Base-by-base conservation (phyloP, 2,888 invertebrate species). In the Xanthorhoe designata region DNA sequence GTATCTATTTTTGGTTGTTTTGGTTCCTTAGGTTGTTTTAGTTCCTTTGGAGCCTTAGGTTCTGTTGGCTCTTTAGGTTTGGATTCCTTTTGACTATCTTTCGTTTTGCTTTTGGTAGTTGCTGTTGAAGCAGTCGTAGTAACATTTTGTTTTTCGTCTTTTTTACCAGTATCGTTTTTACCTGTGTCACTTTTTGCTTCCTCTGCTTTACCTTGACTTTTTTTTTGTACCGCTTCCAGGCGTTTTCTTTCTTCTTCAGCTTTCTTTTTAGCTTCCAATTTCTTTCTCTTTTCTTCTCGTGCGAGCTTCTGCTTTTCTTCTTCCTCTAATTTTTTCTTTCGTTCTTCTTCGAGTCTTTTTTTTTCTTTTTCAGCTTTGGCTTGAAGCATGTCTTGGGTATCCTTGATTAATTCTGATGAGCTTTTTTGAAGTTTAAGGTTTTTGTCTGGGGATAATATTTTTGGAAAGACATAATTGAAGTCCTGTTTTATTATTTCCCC, bases 321-420 rank as follows among this genome's bases (percentile, higher is more conserved):
- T 58, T 74, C 69, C 57, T 70, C 52, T 42, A 52, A 50, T 71
- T 72, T 64, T 56, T 35, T 72, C 19, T 65, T 54, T 17, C 38
- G 67, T 59, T 78, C 64, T 62, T 76, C 70, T 61, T 72, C 60
- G 18, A 38, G 53, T 19, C 17, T 59, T 53, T 64, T 56, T 8
- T 54, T 64, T 51, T 78, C 64, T 66, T 77, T 70, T 65, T 75
- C 64, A 61, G 59, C 66, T 73, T 72, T 79, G 35, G 61, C 69
- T 52, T 68, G 51, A 35, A 84, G 66, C 73, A 72, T 84, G 65
- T 86, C 78, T 75, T 78, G 75, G 3, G 80, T 83, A 54, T 84
- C 76, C 77, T 75, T 80, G 53, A 89, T 83, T 50, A 90, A 74
- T 70, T 87, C 84, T 13, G 83, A 79, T 8, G 90, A 90, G 72